Percentiles rank a stretch among this genome's conserved stretches.
phyloP scores from a whole-genome alignment of 2,888 invertebrate genomes.

The Coenonympha arcania region DNA sequence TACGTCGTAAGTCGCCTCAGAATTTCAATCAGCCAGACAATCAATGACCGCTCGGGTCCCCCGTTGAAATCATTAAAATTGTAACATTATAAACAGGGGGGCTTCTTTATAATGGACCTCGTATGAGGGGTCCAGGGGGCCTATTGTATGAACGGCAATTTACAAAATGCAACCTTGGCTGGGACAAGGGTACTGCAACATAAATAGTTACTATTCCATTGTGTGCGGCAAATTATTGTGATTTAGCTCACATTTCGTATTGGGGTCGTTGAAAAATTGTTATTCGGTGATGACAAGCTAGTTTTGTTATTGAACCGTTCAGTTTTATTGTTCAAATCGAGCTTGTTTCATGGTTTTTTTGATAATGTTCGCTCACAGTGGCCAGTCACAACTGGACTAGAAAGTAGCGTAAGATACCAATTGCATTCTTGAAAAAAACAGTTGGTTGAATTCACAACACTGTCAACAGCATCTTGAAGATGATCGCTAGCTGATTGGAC shows the following conservation, averaged over 20 bases:
- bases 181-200: conserved; percentile 38
- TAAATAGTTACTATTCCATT: conserved; percentile 60
- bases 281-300: conserved; percentile 18
- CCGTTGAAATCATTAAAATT: conserved; percentile 60
- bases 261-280: conserved; percentile 16
- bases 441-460: no score
- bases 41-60: neutral
- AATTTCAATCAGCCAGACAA: conserved; percentile 18
- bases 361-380: no score
- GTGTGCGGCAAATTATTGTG: conserved; percentile 59
- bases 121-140: conserved; percentile 62
- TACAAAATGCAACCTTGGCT: conserved; percentile 48
- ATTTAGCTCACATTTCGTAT: conserved; percentile 45
- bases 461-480: no score
- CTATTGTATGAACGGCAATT: conserved; percentile 56
- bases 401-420: no score
- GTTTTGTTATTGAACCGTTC: conserved; percentile 13
- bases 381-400: no score
- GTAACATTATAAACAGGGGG: conserved; percentile 65
- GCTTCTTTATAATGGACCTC: conserved; percentile 60
- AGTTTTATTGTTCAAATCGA: neutral
- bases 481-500: no score
- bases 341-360: no score
- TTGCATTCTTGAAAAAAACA: no score
- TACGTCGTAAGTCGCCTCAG: conserved; percentile 7